Evolutionary conservation across 2,888 invertebrate species (phyloP), one percentile per base, ranked within the genome.

Genomic region (Megalurothrips usitatus): DNA sequence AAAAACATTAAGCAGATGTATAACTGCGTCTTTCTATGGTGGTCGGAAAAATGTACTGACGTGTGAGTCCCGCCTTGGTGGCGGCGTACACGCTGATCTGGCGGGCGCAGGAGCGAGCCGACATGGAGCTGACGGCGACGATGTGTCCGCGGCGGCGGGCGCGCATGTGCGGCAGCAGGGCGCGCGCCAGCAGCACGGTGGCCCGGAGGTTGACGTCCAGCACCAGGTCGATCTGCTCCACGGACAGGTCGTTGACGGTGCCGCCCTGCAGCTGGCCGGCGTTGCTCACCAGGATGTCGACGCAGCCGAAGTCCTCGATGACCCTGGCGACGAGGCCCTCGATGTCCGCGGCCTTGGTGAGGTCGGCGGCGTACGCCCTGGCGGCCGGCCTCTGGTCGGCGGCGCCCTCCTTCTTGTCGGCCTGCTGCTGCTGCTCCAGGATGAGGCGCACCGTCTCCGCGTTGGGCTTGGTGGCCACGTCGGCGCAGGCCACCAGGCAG

Each of bases 201-300:
- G 68, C 68, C 23, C 68, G 68, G 23, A 68, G 68, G 68, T 68
- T 68, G 23, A 68, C 68, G 68, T 68, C 68, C 23, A 68, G 68
- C 23, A 68, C 23, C 68, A 68, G 23, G 68, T 68, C 68, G 23
- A 68, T 6, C 23, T n/a, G 9, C 6, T n/a, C 68, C 9, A n/a
- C 23, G 23, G 23, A 11, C 23, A 68, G 9, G 4, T 68, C 68
- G n/a, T 23, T n/a, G 11, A 68, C 3, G n/a, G 9, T 11, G 23
- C 68, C 68, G 6, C 68, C 68, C 23, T 68, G 68, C 68, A 68
- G 68, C 23, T 23, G 23, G 8, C 68, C 68, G 23, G 68, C 68
- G 23, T 68, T 68, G 68, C 23, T 68, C 68, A 68, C 68, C 68
- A 63, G n/a, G 63, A 63, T 63, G 58, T 63, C 58, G 19, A 63